A percentile compares a stretch with the other conserved stretches of the same genome.
Conservation (phyloP, 2,113 vertebrate species). For the Empidonax alnorum region DNA sequence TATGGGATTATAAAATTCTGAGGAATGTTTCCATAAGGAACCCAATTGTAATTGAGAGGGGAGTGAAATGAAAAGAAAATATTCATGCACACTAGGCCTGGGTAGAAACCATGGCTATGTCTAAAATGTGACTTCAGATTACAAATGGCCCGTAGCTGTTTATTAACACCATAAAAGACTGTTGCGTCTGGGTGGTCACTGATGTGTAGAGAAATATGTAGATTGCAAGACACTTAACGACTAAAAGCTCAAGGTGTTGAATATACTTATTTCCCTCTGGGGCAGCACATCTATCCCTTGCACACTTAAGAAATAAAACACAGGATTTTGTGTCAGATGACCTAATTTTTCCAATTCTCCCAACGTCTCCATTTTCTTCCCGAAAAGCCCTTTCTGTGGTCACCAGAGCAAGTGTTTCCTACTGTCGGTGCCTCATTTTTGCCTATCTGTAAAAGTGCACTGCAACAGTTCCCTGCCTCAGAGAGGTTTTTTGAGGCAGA, state of each 20-base stretch:
- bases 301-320: background rate
- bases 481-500: slow-evolving; percentile 10
- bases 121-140: background rate
- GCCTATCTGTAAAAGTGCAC: background rate
- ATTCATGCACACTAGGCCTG: background rate
- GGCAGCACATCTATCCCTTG: background rate
- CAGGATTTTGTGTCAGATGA: background rate
- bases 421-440: background rate
- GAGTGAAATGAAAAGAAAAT: slow-evolving; percentile 51
- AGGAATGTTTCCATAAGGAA: slow-evolving; percentile 38
- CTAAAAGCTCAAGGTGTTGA: slow-evolving; percentile 3
- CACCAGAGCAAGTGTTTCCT: background rate
- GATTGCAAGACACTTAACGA: background rate
- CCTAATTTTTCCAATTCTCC: slow-evolving; percentile 22
- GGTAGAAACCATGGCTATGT: background rate
- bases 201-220: background rate
- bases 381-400: background rate
- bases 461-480: background rate
- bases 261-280: background rate
- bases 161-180: background rate
- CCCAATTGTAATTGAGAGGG: background rate
- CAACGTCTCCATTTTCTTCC: background rate
- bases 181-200: slow-evolving; percentile 19
- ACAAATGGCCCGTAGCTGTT: slow-evolving; percentile 8
- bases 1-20: slow-evolving; percentile 23